A percentile compares a stretch with the other conserved stretches of the same genome.
phyloP scores from a whole-genome alignment of 2,888 invertebrate species.

The Macaria liturata region DNA sequence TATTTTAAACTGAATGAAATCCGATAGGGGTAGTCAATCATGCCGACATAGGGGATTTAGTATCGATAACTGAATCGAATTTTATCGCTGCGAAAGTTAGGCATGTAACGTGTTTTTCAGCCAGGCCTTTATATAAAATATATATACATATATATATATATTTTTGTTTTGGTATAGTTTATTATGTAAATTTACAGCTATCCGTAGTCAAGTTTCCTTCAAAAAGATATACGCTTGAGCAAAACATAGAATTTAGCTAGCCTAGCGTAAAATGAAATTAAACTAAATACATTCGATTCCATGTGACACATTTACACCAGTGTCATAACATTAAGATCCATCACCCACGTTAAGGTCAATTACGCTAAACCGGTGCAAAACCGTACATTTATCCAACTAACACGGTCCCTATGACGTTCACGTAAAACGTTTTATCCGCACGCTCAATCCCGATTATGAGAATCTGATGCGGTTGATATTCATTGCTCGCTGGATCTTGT shows the following conservation, averaged over 20 bases:
- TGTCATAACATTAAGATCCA: no score
- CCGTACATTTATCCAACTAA: neutral
- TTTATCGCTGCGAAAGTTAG: neutral
- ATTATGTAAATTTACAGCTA: no score
- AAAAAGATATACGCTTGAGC: no score
- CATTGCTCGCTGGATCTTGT: conserved; percentile 31
- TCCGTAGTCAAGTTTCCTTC: no score
- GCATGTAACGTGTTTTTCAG: neutral
- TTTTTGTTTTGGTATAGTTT: no score
- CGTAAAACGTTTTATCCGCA: conserved; percentile 16
- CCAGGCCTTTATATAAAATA: neutral
- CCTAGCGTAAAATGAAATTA: no score
- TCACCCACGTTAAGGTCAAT: neutral
- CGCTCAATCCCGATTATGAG: conserved; percentile 26
- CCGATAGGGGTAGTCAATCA: conserved; percentile 11
- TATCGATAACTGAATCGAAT: conserved; percentile 1
- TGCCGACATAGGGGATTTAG: conserved; percentile 5
- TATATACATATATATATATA: neutral
- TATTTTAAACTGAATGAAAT: conserved; percentile 12
- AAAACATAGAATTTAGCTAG: no score
- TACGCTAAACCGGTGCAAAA: neutral
- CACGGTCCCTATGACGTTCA: conserved; percentile 4
- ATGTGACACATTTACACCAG: no score
- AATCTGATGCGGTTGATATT: conserved; percentile 30
- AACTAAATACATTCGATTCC: no score